Evolutionary conservation across 1,140 invertebrate genomes (phyloP).

Genomic region (Philaenus spumarius): DNA sequence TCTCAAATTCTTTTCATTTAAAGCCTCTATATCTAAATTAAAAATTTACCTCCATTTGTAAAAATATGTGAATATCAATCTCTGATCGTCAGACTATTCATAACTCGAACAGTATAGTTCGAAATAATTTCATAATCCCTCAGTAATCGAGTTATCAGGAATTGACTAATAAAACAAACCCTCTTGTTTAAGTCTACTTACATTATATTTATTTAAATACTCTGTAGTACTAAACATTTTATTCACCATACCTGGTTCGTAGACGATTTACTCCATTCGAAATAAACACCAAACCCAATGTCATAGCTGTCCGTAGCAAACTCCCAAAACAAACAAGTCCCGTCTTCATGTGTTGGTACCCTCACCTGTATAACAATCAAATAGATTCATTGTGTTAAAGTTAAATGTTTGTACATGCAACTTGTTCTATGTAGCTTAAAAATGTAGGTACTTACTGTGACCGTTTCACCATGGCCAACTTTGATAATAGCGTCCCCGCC

Average conservation of each 20-base stretch:
- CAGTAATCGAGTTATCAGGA: too few species aligned
- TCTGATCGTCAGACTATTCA: too few species aligned
- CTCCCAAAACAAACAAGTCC: conserved; percentile 97
- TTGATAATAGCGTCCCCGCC: conserved; percentile 89
- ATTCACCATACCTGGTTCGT: conserved; percentile 51
- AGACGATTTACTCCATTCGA: conserved; percentile 91
- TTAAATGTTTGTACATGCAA: neutral
- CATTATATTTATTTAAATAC: too few species aligned
- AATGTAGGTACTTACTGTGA: conserved; percentile 59
- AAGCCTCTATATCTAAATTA: too few species aligned
- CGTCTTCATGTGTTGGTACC: conserved; percentile 94
- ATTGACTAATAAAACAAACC: too few species aligned
- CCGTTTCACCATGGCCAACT: conserved; percentile 94
- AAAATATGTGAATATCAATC: too few species aligned
- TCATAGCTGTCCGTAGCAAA: conserved; percentile 98
- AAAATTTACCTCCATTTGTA: too few species aligned
- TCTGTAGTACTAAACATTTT: too few species aligned
- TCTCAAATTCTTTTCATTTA: too few species aligned
- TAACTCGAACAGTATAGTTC: too few species aligned
- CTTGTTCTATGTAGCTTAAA: neutral
- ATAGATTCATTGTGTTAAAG: neutral
- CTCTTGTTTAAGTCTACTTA: too few species aligned
- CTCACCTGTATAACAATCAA: conserved; percentile 51
- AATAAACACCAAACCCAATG: conserved; percentile 97
- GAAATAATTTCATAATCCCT: too few species aligned